Percentiles rank a stretch among this genome's conserved stretches.
Evolutionary conservation across 2,113 vertebrate species (phyloP).

Genomic region (Myrmecophaga tridactyla): DNA sequence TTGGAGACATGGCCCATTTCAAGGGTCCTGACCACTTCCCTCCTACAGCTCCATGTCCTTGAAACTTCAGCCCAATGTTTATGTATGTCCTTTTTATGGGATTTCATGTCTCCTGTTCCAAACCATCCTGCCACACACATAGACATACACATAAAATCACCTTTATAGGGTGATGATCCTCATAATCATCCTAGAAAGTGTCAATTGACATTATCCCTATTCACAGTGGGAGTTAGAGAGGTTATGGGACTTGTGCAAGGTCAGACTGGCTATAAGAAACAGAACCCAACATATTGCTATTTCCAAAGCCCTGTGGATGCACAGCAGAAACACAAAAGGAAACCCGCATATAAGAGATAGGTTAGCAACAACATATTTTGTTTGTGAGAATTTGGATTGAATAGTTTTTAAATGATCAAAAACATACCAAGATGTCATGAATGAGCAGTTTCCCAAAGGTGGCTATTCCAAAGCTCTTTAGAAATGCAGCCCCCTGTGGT

Average conservation of each 20-base stretch:
- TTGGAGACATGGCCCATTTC: background rate
- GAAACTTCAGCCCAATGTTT: background rate
- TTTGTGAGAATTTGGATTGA: background rate
- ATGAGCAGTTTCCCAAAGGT: background rate
- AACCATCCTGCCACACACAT: background rate
- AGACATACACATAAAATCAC: background rate
- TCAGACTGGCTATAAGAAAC: no score
- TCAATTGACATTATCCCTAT: no score
- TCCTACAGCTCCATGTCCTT: background rate
- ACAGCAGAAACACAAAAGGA: no score
- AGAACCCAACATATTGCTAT: no score
- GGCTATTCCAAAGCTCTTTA: background rate
- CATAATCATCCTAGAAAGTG: no score
- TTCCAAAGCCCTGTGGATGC: no score
- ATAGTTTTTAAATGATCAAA: background rate
- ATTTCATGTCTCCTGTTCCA: background rate
- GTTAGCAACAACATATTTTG: no score
- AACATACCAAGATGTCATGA: background rate
- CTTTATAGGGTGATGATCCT: no score
- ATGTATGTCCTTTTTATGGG: background rate
- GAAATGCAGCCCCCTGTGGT: background rate
- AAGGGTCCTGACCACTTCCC: background rate
- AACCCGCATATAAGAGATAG: no score
- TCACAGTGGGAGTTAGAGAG: no score
- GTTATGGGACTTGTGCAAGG: no score